phyloP scores from a whole-genome alignment of 2,797 vertebrate species.

The Galago senegalensis region DNA sequence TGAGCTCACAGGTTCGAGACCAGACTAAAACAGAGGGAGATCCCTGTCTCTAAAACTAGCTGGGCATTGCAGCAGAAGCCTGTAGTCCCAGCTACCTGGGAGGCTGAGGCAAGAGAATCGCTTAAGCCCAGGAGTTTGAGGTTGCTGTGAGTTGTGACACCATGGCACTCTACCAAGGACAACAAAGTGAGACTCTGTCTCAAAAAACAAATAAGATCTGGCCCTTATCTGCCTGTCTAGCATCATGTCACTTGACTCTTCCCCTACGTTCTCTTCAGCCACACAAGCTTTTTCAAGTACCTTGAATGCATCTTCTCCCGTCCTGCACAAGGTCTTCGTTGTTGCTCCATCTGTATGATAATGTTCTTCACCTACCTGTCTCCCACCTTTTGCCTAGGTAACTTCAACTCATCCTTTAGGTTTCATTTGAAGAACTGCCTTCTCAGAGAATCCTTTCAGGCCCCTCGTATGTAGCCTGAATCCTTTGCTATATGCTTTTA shows the following conservation, averaged over 20 bases:
- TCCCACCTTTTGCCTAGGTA: neutral
- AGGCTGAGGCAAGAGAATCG: no score
- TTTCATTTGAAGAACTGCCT: neutral
- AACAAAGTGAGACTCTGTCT: no score
- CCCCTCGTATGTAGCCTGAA: neutral
- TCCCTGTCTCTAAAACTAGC: no score
- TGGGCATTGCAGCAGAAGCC: no score
- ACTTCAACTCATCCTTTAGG: neutral
- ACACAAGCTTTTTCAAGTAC: neutral
- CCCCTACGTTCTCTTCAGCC: neutral
- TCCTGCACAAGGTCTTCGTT: neutral
- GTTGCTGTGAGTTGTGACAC: no score
- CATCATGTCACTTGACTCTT: neutral
- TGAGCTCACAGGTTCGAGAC: no score
- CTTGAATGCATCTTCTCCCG: neutral
- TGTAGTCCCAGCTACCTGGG: no score
- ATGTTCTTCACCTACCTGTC: neutral
- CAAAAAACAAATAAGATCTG: neutral
- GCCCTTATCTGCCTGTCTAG: neutral
- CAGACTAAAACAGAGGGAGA: no score
- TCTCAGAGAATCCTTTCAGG: neutral
- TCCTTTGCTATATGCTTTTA: conserved; percentile 6
- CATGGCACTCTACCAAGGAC: no score
- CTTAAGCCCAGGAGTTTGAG: no score
- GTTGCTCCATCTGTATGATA: neutral